These are phyloP conservation scores for Pygocentrus nattereri DNA, from an alignment of 2,797 vertebrate genomes.

Conservation along the genomic window DNA sequence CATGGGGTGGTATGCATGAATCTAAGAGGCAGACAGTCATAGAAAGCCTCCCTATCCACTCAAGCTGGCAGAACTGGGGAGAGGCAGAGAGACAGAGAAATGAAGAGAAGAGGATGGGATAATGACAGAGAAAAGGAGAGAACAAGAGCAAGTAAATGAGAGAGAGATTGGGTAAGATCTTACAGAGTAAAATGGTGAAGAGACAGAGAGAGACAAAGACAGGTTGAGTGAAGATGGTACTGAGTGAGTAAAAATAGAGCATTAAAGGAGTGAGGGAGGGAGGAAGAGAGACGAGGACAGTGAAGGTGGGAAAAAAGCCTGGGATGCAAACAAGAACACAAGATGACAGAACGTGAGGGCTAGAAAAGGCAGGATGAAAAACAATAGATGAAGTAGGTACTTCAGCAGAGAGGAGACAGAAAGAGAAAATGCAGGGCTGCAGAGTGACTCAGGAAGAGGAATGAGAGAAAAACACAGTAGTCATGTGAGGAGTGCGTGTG, in stretches of 20 bases:
- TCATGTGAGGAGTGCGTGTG: slow-evolving; percentile 28
- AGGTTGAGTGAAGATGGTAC: slow-evolving; percentile 1
- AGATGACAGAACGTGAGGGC: no score
- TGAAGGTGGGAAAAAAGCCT: no score
- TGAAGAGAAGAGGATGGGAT: slow-evolving; percentile 3
- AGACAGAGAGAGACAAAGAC: background rate
- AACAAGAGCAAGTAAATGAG: slow-evolving; percentile 36
- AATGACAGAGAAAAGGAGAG: slow-evolving; percentile 32
- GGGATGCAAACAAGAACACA: no score
- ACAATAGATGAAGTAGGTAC: no score
- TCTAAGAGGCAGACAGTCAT: no score
- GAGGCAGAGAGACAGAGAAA: background rate
- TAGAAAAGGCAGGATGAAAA: no score
- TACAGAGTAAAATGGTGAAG: background rate
- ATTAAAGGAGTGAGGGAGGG: background rate
- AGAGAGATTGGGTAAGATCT: slow-evolving; percentile 22
- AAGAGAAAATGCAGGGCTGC: background rate
- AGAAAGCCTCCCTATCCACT: background rate
- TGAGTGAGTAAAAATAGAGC: background rate
- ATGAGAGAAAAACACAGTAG: slow-evolving; percentile 39
- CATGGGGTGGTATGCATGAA: no score
- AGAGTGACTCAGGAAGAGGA: slow-evolving; percentile 30
- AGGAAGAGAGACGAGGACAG: background rate
- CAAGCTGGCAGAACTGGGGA: background rate
- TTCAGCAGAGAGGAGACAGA: slow-evolving; percentile 19